Evolutionary conservation across 2,888 invertebrate species (phyloP).

Genomic region (Icerya purchasi): DNA sequence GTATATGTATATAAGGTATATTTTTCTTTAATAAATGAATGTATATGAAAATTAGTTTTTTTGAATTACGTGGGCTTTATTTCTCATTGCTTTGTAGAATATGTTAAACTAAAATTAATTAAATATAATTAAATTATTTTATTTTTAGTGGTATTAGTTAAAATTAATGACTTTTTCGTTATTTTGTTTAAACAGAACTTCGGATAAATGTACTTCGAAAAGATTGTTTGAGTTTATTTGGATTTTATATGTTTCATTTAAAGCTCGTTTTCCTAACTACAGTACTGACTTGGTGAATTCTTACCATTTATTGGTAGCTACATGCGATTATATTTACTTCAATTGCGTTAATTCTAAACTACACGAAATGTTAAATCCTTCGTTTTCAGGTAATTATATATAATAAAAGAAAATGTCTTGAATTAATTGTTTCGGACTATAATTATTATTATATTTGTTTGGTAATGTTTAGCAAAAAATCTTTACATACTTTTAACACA

Average conservation of each 20-base stretch:
- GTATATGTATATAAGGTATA: too few relatives aligned
- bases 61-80: background rate
- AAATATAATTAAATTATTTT: background rate
- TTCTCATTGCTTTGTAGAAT: too few relatives aligned
- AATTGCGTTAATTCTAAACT: slow-evolving; percentile 63
- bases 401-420: background rate
- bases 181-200: too few relatives aligned
- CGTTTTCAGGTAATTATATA: slow-evolving; percentile 49
- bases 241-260: slow-evolving; percentile 76
- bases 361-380: slow-evolving; percentile 63
- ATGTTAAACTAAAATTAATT: too few relatives aligned
- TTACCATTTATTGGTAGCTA: slow-evolving; percentile 72
- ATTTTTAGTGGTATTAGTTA: background rate
- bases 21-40: too few relatives aligned
- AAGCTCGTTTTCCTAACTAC: slow-evolving; percentile 63
- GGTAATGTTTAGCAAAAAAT: too few relatives aligned
- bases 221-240: slow-evolving; percentile 84
- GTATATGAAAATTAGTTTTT: too few relatives aligned
- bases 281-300: slow-evolving; percentile 86
- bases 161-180: too few relatives aligned
- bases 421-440: background rate
- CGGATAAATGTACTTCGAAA: slow-evolving; percentile 45
- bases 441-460: background rate
- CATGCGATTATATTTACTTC: slow-evolving; percentile 72
- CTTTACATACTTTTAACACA: too few relatives aligned